Base-by-base conservation (phyloP, 2,113 vertebrate species). In the Pygoscelis antarcticus region DNA sequence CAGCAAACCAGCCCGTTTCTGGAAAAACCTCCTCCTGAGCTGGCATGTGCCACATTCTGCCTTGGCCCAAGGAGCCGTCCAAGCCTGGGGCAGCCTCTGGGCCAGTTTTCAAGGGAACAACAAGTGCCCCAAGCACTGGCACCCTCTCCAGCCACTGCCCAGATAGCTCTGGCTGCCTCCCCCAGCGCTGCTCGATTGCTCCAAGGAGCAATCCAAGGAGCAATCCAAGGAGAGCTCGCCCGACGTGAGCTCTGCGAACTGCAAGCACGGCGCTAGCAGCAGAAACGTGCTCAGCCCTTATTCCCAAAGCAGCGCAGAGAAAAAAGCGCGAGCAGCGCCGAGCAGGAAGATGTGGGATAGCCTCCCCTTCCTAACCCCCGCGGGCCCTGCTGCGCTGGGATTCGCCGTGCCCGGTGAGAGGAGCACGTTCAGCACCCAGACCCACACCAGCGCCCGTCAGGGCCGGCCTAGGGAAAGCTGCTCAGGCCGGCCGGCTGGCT, bases 31-130 rank as follows among this genome's bases (percentile, higher is more conserved):
- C 15, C 46, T 29, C 38, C 52, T 3, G 26, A 55, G 14, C 32
- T 16, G 30, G 40, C 29, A 64, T 2, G 2, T 32, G 27, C 8
- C 6, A 1, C 7, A 12, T 60, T 46, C 19, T 1, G 42, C 30
- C 69, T 72, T 6, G 4, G 47, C 60, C 22, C 44, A 51, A 62
- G 30, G 1, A 69, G 13, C 16, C 2, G 2, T 10, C 21, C n/a
- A 61, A 65, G 47, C 9, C 44, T 7, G 0, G 29, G 60, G 16
- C 11, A 71, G 38, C 16, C 36, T 44, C 49, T 32, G 36, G 23
- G 29, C 14, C 36, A 42, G 29, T 27, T 46, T 90, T 80, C 32
- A 38, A 42, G 14, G n/a, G 11, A 86, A 32, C 34, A 85, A 49
- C 9, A 87, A 88, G 62, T 23, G 14, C 6, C 38, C 47, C 76